Conservation (phyloP, 2,888 invertebrate species). For the Sphinx pinastri region DNA sequence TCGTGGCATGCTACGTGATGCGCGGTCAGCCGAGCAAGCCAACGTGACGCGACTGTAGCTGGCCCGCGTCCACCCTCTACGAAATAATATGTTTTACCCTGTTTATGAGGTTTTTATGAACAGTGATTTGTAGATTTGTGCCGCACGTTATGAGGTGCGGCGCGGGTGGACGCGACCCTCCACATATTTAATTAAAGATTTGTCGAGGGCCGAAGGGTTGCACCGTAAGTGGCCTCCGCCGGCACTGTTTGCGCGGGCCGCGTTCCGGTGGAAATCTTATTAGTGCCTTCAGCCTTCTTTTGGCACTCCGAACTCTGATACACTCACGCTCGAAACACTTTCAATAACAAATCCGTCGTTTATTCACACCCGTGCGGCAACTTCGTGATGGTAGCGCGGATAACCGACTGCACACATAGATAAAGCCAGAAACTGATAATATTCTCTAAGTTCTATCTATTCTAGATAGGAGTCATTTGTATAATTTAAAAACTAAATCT, state of each 20-base stretch:
- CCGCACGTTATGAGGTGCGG: slow-evolving; percentile 46
- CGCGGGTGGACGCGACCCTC: slow-evolving; percentile 35
- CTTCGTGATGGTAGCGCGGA: no score
- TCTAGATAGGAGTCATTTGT: no score
- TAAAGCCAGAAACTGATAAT: no score
- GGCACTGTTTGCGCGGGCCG: slow-evolving; percentile 16
- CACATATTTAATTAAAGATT: slow-evolving; percentile 56
- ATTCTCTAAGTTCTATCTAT: no score
- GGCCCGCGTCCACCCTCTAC: slow-evolving; percentile 35
- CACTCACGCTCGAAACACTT: neutral
- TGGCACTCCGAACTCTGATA: neutral
- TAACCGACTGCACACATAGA: no score
- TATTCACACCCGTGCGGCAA: neutral
- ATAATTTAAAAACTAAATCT: no score
- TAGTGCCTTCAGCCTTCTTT: neutral
- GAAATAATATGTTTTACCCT: slow-evolving; percentile 38
- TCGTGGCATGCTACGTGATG: slow-evolving; percentile 25
- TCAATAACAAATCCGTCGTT: neutral
- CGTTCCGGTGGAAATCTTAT: slow-evolving; percentile 28
- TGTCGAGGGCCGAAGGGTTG: slow-evolving; percentile 44
- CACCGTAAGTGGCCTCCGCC: slow-evolving; percentile 11
- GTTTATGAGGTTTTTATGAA: slow-evolving; percentile 53
- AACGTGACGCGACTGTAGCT: slow-evolving; percentile 29
- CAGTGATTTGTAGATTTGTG: slow-evolving; percentile 62
- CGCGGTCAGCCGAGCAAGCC: slow-evolving; percentile 29